Percentiles rank a stretch among this genome's conserved stretches.
Evolutionary conservation across 2,797 vertebrate species (phyloP).

Genomic region (Crotalus adamanteus): DNA sequence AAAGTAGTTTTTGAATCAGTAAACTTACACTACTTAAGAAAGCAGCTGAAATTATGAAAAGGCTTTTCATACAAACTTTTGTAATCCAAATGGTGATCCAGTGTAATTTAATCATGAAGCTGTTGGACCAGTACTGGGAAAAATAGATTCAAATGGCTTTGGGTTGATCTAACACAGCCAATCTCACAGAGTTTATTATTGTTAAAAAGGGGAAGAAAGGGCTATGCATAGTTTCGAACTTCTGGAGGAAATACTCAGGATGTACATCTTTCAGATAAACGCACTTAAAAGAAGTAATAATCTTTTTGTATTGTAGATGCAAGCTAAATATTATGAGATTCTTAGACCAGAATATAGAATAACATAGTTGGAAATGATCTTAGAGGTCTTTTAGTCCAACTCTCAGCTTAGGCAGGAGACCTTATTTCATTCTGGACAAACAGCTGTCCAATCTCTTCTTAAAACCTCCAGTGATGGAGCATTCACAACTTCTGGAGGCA

Average conservation of each 20-base stretch:
- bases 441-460: neutral
- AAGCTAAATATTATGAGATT: neutral
- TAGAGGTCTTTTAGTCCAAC: neutral
- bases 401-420: neutral
- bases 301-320: neutral
- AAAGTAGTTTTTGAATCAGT: neutral
- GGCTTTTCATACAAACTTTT: neutral
- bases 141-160: neutral
- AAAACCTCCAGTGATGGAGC: neutral
- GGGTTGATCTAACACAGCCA: neutral
- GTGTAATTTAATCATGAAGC: neutral
- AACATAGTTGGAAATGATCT: neutral
- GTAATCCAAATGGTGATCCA: neutral
- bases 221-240: neutral
- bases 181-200: neutral
- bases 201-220: neutral
- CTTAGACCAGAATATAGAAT: neutral
- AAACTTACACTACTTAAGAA: neutral
- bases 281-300: neutral
- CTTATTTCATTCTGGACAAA: neutral
- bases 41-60: neutral
- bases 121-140: neutral
- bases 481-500: neutral
- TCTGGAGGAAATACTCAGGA: neutral
- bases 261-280: neutral